A percentile compares a stretch with the other conserved stretches of the same genome.
These are phyloP conservation scores for Echinarachnius parma DNA, from an alignment of 53 echinoderm and acorn worm species.

Conservation along the genomic window DNA sequence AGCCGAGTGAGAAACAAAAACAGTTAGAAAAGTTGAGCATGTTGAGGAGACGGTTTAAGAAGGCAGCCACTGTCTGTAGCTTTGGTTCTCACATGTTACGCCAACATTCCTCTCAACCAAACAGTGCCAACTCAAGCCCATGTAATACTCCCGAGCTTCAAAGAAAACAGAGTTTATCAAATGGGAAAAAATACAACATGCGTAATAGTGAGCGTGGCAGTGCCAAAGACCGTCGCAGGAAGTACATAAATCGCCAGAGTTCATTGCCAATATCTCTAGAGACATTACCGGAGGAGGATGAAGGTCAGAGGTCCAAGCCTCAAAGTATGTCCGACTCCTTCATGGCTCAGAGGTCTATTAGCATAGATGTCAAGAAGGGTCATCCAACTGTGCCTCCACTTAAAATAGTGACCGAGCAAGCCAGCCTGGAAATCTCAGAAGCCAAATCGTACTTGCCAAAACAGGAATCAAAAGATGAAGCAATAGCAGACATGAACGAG, in stretches of 20 bases:
- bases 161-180: conserved; percentile 55
- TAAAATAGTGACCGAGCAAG: conserved; percentile 77
- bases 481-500: conserved; percentile 64
- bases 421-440: conserved; percentile 66
- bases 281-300: conserved; percentile 91
- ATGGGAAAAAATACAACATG: conserved; percentile 39
- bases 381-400: conserved; percentile 29
- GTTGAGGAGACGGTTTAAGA: conserved; percentile 67
- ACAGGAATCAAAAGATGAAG: conserved; percentile 62
- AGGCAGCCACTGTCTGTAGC: conserved; percentile 54
- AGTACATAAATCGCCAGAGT: conserved; percentile 76
- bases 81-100: conserved; percentile 38
- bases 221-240: conserved; percentile 77
- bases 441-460: conserved; percentile 61
- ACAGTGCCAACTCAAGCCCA: conserved; percentile 30
- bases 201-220: conserved; percentile 30
- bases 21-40: conserved; percentile 66
- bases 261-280: conserved; percentile 96
- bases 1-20: conserved; percentile 52
- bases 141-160: conserved; percentile 49
- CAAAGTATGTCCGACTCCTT: conserved; percentile 21
- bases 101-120: conserved; percentile 21
- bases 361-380: conserved; percentile 40
- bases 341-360: conserved; percentile 40
- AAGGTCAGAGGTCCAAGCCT: conserved; percentile 57